phyloP scores from a whole-genome alignment of 2,888 invertebrate species.

The Sepioteuthis lessoniana region DNA sequence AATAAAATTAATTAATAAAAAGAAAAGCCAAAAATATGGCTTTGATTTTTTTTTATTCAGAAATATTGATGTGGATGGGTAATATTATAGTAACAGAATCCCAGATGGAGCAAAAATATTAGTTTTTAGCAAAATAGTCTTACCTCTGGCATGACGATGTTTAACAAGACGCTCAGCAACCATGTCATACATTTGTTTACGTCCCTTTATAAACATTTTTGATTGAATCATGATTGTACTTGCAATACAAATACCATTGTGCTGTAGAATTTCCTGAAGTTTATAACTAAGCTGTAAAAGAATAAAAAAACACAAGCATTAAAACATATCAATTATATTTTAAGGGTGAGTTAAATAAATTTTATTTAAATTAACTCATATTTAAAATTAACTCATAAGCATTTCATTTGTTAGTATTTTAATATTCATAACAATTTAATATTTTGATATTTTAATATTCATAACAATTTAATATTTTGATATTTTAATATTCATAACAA shows the following conservation, averaged over 20 bases:
- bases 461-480: too few species aligned
- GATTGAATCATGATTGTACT: background rate
- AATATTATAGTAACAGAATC: background rate
- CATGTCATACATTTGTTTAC: background rate
- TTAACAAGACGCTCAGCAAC: background rate
- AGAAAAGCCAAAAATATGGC: too few species aligned
- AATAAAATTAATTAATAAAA: too few species aligned
- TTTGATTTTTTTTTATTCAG: too few species aligned
- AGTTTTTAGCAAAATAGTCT: background rate
- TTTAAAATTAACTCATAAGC: too few species aligned
- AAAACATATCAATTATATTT: background rate
- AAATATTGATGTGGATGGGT: too few species aligned
- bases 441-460: too few species aligned
- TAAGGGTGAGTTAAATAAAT: too few species aligned
- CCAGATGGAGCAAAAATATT: background rate
- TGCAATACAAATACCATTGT: conserved; percentile 37
- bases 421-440: too few species aligned
- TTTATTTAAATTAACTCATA: too few species aligned
- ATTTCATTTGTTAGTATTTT: too few species aligned
- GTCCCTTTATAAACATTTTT: background rate
- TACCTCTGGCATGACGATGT: conserved; percentile 36
- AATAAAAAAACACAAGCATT: background rate
- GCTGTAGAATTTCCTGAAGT: background rate
- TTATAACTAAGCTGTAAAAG: conserved; percentile 40
- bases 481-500: too few species aligned